Percentiles rank a stretch among this genome's conserved stretches.
These are phyloP conservation scores for Sanderia malayensis DNA, from an alignment of 30 jellyfish, hydroid and myxozoan genomes.

Conservation along the genomic window DNA sequence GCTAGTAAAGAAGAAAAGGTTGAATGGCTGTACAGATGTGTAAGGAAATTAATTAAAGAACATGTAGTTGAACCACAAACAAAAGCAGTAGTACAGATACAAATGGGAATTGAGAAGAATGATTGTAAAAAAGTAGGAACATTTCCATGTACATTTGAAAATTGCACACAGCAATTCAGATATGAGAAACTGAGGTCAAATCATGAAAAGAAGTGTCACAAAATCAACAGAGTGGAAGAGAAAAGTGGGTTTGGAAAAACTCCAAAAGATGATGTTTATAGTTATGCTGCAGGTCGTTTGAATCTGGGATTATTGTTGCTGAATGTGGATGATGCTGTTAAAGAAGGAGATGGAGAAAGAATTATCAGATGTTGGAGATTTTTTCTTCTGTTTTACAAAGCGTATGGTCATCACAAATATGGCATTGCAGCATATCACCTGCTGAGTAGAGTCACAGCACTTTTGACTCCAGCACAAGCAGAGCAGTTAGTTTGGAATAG, in stretches of 20 bases:
- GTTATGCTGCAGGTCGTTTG: background rate
- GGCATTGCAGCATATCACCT: background rate
- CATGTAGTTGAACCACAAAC: background rate
- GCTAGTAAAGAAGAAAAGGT: constrained; percentile 7
- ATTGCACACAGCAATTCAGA: background rate
- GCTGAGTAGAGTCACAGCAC: background rate
- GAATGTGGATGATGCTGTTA: background rate
- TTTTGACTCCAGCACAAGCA: background rate
- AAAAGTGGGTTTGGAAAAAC: background rate
- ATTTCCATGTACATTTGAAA: background rate
- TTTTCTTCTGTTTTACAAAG: background rate
- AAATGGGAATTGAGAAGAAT: no score
- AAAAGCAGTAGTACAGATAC: no score
- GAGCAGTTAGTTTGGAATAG: constrained; percentile 13
- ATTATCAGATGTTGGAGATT: background rate
- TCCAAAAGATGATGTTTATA: background rate
- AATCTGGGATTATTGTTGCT: constrained; percentile 7
- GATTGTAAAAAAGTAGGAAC: no score
- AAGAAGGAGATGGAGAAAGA: background rate
- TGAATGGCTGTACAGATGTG: constrained; percentile 11
- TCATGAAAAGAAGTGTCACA: background rate
- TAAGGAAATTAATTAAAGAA: constrained; percentile 7
- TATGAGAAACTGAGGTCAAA: background rate
- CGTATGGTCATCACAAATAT: background rate
- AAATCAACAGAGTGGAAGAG: background rate